phyloP scores from a whole-genome alignment of 2,888 invertebrate genomes.

The Aspidapion aeneum region DNA sequence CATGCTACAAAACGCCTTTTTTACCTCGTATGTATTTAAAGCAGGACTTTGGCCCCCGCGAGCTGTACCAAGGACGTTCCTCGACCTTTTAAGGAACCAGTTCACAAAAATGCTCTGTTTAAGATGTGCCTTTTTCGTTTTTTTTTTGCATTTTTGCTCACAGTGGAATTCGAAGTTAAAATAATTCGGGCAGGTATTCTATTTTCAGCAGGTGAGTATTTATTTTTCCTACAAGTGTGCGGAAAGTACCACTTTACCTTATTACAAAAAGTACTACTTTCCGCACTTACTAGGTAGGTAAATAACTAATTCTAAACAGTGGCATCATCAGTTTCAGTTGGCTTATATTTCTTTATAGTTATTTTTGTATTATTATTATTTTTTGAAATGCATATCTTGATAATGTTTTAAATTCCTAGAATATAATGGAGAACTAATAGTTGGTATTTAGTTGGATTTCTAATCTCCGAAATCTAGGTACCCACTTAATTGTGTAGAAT shows the following conservation, averaged over 20 bases:
- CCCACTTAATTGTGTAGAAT: background rate
- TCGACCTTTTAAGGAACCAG: constrained; percentile 1
- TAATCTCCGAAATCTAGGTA: background rate
- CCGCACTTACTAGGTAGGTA: no score
- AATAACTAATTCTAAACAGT: no score
- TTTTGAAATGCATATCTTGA: background rate
- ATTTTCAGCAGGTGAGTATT: background rate
- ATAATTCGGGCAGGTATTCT: background rate
- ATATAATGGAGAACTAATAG: background rate
- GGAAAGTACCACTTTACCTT: no score
- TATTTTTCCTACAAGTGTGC: no score
- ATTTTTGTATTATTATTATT: background rate
- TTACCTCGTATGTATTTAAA: no score
- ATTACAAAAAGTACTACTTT: no score
- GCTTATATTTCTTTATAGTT: no score
- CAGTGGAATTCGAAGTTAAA: background rate
- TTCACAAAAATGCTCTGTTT: background rate
- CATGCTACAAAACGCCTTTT: no score
- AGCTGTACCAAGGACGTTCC: constrained; percentile 3
- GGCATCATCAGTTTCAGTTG: no score
- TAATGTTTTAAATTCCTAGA: background rate
- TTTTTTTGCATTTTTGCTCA: background rate
- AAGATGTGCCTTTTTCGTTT: background rate
- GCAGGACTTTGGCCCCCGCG: background rate
- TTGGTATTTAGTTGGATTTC: background rate